Percentiles rank a stretch among this genome's conserved stretches.
phyloP scores from a whole-genome alignment of 2,797 vertebrate species.

The Hyperoplus lanceolatus region DNA sequence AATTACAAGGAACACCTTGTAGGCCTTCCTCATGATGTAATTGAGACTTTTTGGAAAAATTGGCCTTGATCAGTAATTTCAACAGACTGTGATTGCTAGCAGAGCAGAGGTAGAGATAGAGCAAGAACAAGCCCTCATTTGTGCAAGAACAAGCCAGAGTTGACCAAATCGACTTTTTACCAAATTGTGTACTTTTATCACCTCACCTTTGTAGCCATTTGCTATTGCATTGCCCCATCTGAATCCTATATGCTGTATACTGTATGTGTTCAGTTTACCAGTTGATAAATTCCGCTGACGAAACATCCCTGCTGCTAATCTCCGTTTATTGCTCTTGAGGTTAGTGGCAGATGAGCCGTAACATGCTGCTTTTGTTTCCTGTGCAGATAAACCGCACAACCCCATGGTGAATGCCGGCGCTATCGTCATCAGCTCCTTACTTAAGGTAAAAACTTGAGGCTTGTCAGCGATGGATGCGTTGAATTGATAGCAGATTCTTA shows the following conservation, averaged over 20 bases:
- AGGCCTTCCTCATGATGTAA: neutral
- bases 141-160: neutral
- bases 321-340: constrained; percentile 47
- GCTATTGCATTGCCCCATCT: neutral
- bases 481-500: neutral
- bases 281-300: neutral
- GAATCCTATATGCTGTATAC: neutral
- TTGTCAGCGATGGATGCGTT: neutral
- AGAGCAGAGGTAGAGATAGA: neutral
- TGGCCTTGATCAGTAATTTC: constrained; percentile 1
- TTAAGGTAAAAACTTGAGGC: constrained; percentile 85
- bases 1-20: neutral
- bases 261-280: constrained; percentile 33
- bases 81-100: neutral
- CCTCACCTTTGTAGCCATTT: constrained; percentile 3
- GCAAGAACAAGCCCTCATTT: neutral
- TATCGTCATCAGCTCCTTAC: constrained; percentile 92
- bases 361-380: constrained; percentile 47
- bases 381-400: constrained; percentile 92
- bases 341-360: constrained; percentile 35
- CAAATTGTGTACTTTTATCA: neutral
- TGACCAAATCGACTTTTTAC: neutral
- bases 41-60: constrained; percentile 11
- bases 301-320: constrained; percentile 31
- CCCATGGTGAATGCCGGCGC: constrained; percentile 95